A percentile compares a stretch with the other conserved stretches of the same genome.
Conservation (phyloP, 2,888 invertebrate genomes). For the Hemistola chrysoprasaria region DNA sequence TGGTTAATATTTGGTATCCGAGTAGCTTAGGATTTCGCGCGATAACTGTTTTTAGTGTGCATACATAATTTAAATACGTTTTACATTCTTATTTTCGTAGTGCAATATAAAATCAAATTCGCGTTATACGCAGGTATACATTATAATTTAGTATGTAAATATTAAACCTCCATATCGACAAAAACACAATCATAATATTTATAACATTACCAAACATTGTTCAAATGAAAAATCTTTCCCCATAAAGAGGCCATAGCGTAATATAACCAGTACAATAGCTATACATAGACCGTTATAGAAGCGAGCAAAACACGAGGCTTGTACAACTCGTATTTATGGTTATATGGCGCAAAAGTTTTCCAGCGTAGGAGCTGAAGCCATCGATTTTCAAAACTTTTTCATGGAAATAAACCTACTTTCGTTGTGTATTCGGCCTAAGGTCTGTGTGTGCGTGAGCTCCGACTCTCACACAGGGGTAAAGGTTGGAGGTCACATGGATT, state of each 20-base stretch:
- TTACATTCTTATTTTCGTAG: no score
- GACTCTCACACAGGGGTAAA: conserved; percentile 47
- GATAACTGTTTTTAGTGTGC: no score
- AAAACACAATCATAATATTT: conserved; percentile 1
- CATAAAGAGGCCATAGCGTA: conserved; percentile 47
- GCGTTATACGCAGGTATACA: no score
- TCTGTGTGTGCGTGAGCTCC: conserved; percentile 54
- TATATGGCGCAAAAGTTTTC: conserved; percentile 79
- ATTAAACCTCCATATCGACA: no score
- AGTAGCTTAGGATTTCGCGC: no score
- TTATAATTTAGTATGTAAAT: no score
- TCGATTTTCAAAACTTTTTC: conserved; percentile 84
- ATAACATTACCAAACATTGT: conserved; percentile 8
- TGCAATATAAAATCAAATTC: no score
- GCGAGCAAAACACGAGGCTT: conserved; percentile 69
- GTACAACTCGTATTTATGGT: conserved; percentile 73
- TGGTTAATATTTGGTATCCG: no score
- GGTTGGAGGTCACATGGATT: conserved; percentile 65
- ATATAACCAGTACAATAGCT: conserved; percentile 47
- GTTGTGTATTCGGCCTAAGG: conserved; percentile 58
- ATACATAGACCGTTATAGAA: conserved; percentile 43
- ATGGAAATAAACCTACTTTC: conserved; percentile 82
- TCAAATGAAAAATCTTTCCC: conserved; percentile 37
- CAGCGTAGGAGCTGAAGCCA: conserved; percentile 80
- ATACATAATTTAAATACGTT: no score